phyloP scores from a whole-genome alignment of 2,113 vertebrate species.

The Mesocricetus auratus region DNA sequence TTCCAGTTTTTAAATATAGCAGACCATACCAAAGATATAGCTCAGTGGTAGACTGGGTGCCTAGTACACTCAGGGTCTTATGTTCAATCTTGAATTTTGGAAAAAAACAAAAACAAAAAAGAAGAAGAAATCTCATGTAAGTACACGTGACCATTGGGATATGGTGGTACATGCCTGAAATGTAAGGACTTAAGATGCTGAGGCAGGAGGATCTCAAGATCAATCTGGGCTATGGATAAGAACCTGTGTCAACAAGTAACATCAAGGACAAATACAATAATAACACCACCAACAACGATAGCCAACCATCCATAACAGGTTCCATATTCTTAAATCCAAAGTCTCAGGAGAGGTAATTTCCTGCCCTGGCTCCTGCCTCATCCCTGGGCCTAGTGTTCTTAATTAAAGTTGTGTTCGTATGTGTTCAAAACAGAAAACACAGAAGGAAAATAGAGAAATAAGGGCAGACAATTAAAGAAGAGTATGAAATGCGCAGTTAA shows the following conservation, averaged over 20 bases:
- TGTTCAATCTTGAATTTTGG: not conserved
- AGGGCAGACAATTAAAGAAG: conserved; percentile 4
- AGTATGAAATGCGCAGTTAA: not conserved
- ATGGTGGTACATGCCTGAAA: not conserved
- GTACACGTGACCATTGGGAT: not conserved
- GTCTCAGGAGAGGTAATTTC: not conserved
- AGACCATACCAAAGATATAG: not conserved
- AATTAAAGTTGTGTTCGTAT: not conserved
- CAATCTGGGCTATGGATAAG: not conserved
- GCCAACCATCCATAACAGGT: not conserved
- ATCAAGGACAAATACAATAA: not conserved
- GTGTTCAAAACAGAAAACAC: not conserved
- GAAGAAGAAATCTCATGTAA: not conserved
- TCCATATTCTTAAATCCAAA: not conserved
- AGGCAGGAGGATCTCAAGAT: not conserved
- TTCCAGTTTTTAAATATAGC: conserved; percentile 19
- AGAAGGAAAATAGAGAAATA: not conserved
- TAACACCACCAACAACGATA: not conserved
- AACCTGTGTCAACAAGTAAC: not conserved
- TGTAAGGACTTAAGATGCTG: not conserved
- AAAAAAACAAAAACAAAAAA: too few species aligned
- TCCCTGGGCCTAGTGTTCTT: not conserved
- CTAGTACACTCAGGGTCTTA: not conserved
- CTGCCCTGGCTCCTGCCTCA: not conserved
- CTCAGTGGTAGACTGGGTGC: not conserved